phyloP scores from a whole-genome alignment of 2,797 vertebrate genomes.

The Gymnoscopelus braueri region DNA sequence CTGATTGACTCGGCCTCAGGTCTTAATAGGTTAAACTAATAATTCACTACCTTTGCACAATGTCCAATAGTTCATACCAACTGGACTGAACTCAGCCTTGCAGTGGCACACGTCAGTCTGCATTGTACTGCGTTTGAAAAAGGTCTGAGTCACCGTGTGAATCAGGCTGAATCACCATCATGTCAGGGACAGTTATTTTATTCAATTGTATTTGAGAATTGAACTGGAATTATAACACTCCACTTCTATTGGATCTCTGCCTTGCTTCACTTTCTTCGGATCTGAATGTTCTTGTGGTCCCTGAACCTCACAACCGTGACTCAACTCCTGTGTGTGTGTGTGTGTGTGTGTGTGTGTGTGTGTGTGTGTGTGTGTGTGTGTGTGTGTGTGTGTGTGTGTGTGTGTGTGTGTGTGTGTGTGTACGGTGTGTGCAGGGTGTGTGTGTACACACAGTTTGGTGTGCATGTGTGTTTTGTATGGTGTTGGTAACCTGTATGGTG shows the following conservation, averaged over 20 bases:
- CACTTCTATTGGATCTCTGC: neutral
- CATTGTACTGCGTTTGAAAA: too few species aligned
- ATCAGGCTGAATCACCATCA: too few species aligned
- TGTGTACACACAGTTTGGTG: neutral
- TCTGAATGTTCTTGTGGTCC: constrained; percentile 27
- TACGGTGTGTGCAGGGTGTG: constrained; percentile 37
- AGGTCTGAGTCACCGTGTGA: too few species aligned
- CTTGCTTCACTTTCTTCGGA: constrained; percentile 7
- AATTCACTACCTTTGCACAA: too few species aligned
- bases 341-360: constrained; percentile 30
- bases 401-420: neutral
- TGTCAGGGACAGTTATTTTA: neutral
- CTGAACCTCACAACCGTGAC: constrained; percentile 41
- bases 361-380: constrained; percentile 30
- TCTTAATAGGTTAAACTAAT: too few species aligned
- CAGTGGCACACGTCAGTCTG: too few species aligned
- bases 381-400: neutral
- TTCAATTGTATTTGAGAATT: neutral
- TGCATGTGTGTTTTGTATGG: neutral
- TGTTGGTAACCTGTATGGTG: too few species aligned
- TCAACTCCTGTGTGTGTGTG: constrained; percentile 25
- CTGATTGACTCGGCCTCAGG: too few species aligned
- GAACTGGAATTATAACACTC: neutral
- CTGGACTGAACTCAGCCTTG: too few species aligned
- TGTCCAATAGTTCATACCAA: too few species aligned